These are phyloP conservation scores for Cosmorhoe ocellata DNA, from an alignment of 2,888 invertebrate genomes.

Conservation along the genomic window DNA sequence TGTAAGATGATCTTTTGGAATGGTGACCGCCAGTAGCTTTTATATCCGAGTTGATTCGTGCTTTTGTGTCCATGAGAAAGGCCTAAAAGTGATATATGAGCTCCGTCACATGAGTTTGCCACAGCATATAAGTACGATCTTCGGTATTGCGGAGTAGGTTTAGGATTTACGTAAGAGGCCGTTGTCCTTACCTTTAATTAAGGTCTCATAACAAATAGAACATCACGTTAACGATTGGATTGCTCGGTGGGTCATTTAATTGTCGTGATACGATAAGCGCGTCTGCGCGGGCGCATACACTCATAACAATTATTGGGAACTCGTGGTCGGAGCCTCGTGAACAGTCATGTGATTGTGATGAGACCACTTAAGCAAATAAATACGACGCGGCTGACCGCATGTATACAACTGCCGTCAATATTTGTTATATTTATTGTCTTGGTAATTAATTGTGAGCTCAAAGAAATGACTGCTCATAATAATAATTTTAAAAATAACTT, in stretches of 20 bases:
- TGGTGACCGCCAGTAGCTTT: no score
- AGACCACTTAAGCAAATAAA: slow-evolving; percentile 80
- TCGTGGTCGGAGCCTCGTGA: slow-evolving; percentile 72
- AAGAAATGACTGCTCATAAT: background rate
- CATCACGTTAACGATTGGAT: slow-evolving; percentile 51
- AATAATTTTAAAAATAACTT: background rate
- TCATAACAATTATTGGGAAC: slow-evolving; percentile 64
- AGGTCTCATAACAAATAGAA: slow-evolving; percentile 47
- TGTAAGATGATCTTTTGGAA: no score
- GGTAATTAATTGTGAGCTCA: slow-evolving; percentile 5
- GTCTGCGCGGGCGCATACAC: slow-evolving; percentile 46
- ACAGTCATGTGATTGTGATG: slow-evolving; percentile 77
- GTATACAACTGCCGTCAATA: slow-evolving; percentile 57
- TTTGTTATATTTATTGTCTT: slow-evolving; percentile 42
- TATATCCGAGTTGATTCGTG: no score
- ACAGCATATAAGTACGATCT: no score
- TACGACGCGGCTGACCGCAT: slow-evolving; percentile 54
- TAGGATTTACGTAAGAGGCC: no score
- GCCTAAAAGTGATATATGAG: no score
- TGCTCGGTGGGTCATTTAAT: slow-evolving; percentile 61
- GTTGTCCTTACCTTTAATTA: slow-evolving; percentile 59
- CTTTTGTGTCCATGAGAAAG: no score
- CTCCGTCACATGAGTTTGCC: no score
- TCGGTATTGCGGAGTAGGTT: no score
- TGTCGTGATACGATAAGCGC: slow-evolving; percentile 55